A percentile compares a stretch with the other conserved stretches of the same genome.
Evolutionary conservation across 2,888 invertebrate genomes (phyloP).

Genomic region (Melitaea athalia): DNA sequence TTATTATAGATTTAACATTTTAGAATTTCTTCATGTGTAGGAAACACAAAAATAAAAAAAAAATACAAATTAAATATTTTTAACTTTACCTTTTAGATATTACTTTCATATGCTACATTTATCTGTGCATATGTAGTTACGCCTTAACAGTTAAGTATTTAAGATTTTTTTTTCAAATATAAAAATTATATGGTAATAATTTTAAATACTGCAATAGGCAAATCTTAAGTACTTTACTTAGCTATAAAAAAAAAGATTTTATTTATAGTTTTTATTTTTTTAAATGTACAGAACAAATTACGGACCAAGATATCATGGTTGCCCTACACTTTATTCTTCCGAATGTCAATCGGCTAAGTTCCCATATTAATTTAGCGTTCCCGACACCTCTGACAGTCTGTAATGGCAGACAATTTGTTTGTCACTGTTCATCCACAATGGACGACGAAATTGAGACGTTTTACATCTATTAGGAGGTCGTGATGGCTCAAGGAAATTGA

Average conservation of each 20-base stretch:
- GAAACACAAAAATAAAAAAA: no score
- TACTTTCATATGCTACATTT: no score
- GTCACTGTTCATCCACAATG: constrained; percentile 46
- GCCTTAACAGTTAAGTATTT: no score
- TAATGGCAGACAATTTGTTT: constrained; percentile 71
- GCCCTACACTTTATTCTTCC: constrained; percentile 50
- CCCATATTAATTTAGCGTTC: constrained; percentile 76
- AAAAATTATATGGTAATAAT: no score
- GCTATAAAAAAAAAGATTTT: neutral
- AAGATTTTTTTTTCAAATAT: no score
- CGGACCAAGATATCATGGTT: constrained; percentile 35
- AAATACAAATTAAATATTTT: no score
- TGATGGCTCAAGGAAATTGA: constrained; percentile 18
- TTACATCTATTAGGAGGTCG: constrained; percentile 26
- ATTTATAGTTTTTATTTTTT: neutral
- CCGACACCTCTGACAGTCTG: constrained; percentile 66
- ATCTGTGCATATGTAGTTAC: no score
- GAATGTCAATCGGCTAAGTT: constrained; percentile 66
- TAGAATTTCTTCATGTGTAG: no score
- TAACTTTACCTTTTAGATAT: no score
- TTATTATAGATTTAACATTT: no score
- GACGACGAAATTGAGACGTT: constrained; percentile 46
- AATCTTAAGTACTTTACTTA: neutral
- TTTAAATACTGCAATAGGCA: no score
- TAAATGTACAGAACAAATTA: neutral